Conservation (phyloP, 2,797 vertebrate genomes). For the Gymnopithys bicolor region DNA sequence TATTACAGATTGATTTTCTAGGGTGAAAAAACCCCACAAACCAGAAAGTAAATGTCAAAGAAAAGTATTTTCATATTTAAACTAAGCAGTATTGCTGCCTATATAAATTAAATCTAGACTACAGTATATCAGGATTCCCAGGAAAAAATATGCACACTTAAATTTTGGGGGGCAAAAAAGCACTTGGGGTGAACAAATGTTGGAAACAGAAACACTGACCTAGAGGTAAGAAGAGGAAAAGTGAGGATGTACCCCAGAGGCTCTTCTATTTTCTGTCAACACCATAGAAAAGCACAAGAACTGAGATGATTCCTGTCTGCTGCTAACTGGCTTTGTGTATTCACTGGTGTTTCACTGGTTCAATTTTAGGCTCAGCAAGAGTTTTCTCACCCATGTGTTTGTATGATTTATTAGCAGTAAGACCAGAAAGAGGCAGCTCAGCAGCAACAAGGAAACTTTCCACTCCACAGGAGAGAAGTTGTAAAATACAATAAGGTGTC, state of each 20-base stretch:
- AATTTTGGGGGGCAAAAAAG: not conserved
- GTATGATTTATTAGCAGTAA: not conserved
- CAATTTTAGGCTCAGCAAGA: not conserved
- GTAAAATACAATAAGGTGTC: not conserved
- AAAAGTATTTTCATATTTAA: not conserved
- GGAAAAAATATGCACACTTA: not conserved
- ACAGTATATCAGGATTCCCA: not conserved
- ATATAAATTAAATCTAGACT: not conserved
- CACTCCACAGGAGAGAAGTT: not conserved
- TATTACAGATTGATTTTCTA: not conserved
- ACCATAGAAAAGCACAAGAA: not conserved
- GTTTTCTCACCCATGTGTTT: not conserved
- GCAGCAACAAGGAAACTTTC: not conserved
- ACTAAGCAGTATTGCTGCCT: not conserved
- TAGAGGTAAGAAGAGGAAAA: not conserved
- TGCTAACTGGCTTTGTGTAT: not conserved
- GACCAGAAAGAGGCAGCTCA: not conserved
- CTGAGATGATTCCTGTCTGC: not conserved
- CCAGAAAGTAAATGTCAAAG: not conserved
- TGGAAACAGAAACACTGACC: not conserved
- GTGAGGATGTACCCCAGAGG: not conserved
- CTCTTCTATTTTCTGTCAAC: not conserved
- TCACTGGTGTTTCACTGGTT: not conserved
- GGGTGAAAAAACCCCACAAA: rapidly evolving
- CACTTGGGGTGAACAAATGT: not conserved